phyloP scores from a whole-genome alignment of 2,113 vertebrate genomes.

The Larimichthys polyactis region DNA sequence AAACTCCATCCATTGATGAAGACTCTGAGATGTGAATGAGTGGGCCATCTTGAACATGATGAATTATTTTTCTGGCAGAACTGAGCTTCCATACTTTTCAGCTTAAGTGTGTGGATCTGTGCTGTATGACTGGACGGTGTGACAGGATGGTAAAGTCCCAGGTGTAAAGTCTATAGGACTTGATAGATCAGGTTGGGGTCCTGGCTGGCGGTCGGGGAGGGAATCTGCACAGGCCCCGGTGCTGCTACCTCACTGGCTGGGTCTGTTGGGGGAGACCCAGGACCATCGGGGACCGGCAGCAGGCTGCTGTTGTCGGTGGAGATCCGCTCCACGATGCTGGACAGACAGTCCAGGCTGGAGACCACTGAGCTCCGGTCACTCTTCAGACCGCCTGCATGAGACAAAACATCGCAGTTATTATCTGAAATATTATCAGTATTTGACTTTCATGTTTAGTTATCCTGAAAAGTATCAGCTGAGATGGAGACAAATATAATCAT shows the following conservation, averaged over 20 bases:
- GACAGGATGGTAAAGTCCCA: neutral
- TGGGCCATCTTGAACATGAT: neutral
- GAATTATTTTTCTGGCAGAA: constrained; percentile 13
- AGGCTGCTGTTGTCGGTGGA: constrained; percentile 90
- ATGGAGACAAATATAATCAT: too few relatives aligned
- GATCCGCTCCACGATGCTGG: constrained; percentile 98
- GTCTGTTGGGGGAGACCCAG: constrained; percentile 76
- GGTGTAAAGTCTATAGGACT: constrained; percentile 86
- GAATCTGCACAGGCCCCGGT: constrained; percentile 76
- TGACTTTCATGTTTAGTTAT: neutral
- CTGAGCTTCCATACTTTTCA: constrained; percentile 20
- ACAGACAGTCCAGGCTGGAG: constrained; percentile 96
- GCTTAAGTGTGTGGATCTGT: constrained; percentile 2
- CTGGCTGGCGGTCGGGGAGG: constrained; percentile 75
- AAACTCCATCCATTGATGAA: neutral
- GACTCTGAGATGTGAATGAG: too few relatives aligned
- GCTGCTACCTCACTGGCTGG: constrained; percentile 70
- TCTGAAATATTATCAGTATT: neutral
- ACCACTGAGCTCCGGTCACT: constrained; percentile 89
- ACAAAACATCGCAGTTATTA: neutral
- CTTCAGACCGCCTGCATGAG: constrained; percentile 76
- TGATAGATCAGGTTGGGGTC: constrained; percentile 92
- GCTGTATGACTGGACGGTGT: neutral
- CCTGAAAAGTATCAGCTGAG: neutral
- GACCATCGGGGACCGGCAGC: constrained; percentile 77